phyloP scores from a whole-genome alignment of 23 tunicate genomes.

The Ascidia mentula region DNA sequence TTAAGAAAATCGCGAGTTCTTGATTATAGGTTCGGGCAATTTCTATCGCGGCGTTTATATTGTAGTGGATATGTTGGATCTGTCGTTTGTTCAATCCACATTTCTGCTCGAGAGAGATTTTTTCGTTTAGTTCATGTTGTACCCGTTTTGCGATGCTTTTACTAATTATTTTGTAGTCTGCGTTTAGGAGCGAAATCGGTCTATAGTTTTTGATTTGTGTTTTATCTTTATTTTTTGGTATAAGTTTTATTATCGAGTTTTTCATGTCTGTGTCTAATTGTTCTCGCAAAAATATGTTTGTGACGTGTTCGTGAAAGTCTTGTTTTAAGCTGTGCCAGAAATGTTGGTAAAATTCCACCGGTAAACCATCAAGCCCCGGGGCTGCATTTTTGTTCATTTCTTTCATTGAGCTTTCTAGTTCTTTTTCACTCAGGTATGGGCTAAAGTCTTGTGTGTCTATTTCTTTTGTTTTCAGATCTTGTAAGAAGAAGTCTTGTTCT shows the following conservation, averaged over 20 bases:
- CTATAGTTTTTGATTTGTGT: slow-evolving; percentile 29
- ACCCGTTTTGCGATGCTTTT: slow-evolving; percentile 1
- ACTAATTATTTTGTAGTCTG: slow-evolving; percentile 34
- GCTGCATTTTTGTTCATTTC: background rate
- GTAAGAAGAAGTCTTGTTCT: background rate
- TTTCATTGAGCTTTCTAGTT: background rate
- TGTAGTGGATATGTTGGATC: background rate
- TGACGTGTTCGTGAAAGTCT: background rate
- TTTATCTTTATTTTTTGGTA: slow-evolving; percentile 25
- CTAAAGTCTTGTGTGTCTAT: too few relatives aligned
- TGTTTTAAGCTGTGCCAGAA: background rate
- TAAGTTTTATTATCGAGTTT: slow-evolving; percentile 9
- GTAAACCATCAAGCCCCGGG: slow-evolving; percentile 32
- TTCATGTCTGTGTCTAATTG: background rate
- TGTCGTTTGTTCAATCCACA: background rate
- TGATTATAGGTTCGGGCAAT: too few relatives aligned
- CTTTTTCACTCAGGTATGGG: background rate
- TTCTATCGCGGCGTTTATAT: background rate
- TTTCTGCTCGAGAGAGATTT: background rate
- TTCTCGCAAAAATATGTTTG: background rate
- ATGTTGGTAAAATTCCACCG: slow-evolving; percentile 8
- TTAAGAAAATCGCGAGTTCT: background rate
- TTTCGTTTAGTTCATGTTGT: background rate
- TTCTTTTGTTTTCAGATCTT: background rate
- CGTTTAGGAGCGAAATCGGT: slow-evolving; percentile 32